Evolutionary conservation across 2,797 vertebrate genomes (phyloP).

Genomic region (Sebastes matsubarae): DNA sequence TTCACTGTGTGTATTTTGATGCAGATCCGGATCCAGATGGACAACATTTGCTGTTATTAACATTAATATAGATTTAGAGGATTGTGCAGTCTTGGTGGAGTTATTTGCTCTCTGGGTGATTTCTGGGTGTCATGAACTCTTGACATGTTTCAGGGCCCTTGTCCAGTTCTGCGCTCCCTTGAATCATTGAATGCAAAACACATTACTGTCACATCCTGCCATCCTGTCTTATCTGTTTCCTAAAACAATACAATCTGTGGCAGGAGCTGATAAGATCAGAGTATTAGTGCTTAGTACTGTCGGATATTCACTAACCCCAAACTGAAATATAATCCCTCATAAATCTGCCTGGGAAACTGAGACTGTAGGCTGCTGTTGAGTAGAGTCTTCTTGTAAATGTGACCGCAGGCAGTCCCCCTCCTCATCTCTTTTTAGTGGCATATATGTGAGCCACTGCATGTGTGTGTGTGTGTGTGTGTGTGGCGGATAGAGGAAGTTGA

Average conservation of each 20-base stretch:
- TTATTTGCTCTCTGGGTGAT: background rate
- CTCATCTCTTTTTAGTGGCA: constrained; percentile 52
- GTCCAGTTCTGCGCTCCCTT: background rate
- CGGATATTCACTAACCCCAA: constrained; percentile 1
- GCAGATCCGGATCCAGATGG: background rate
- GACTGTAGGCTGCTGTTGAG: constrained; percentile 25
- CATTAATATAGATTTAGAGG: background rate
- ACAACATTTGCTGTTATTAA: background rate
- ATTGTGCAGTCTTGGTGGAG: background rate
- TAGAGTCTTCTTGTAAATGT: constrained; percentile 50
- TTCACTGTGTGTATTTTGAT: background rate
- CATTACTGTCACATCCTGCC: background rate
- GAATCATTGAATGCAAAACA: background rate
- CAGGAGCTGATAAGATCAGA: background rate
- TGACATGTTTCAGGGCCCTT: constrained; percentile 1
- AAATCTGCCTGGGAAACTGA: constrained; percentile 41
- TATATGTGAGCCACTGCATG: constrained; percentile 17
- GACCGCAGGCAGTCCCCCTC: constrained; percentile 42
- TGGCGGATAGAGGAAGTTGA: constrained; percentile 54
- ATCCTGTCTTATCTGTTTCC: background rate
- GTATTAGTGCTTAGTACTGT: background rate
- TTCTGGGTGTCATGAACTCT: background rate
- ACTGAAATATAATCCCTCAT: constrained; percentile 26
- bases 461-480: constrained; percentile 18
- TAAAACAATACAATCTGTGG: constrained; percentile 1